These are phyloP conservation scores for Drosophila lacertosa DNA, from an alignment of 1,140 invertebrate species.

Conservation along the genomic window DNA sequence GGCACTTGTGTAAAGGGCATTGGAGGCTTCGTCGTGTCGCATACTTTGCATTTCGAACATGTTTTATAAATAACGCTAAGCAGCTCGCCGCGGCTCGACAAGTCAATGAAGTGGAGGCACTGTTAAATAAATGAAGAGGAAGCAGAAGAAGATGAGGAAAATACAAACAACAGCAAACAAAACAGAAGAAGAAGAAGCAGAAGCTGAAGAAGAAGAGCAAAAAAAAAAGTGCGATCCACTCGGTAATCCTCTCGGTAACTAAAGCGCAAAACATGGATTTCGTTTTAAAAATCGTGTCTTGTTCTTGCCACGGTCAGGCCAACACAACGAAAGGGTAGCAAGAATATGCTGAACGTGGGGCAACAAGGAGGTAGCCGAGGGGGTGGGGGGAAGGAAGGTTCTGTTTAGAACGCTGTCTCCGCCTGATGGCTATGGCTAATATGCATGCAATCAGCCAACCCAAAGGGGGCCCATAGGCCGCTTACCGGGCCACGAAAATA, in stretches of 20 bases:
- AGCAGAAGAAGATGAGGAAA: constrained; percentile 18
- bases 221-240: constrained; percentile 61
- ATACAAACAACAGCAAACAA: constrained; percentile 4
- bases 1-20: constrained; percentile 79
- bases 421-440: constrained; percentile 70
- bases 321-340: constrained; percentile 62
- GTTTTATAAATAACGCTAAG: constrained; percentile 80
- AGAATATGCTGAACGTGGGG: constrained; percentile 47
- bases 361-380: constrained; percentile 14
- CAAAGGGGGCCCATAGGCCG: constrained; percentile 3
- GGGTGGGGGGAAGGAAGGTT: background rate
- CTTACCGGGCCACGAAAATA: constrained; percentile 63
- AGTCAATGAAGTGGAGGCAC: constrained; percentile 50
- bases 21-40: constrained; percentile 78
- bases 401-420: constrained; percentile 60
- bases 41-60: constrained; percentile 78
- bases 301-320: constrained; percentile 62
- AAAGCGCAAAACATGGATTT: constrained; percentile 74
- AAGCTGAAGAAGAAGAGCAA: constrained; percentile 14
- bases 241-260: constrained; percentile 43
- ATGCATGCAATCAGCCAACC: constrained; percentile 72
- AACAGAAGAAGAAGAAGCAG: no score
- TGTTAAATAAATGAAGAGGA: constrained; percentile 39
- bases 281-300: constrained; percentile 81
- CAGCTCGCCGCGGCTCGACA: constrained; percentile 32